Conservation (phyloP, 2,797 vertebrate genomes). For the Melopsittacus undulatus region DNA sequence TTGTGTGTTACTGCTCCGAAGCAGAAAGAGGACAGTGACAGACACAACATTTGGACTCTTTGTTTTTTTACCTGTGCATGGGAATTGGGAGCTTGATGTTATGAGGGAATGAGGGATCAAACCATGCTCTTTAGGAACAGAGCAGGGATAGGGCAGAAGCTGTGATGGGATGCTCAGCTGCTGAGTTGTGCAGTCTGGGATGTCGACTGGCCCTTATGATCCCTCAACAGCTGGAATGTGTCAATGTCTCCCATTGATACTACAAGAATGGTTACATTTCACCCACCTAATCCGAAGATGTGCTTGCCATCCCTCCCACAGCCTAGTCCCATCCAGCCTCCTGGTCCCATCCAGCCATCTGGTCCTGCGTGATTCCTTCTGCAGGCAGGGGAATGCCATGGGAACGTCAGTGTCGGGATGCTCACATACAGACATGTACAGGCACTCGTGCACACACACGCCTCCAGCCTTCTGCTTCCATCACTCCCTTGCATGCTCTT, state of each 20-base stretch:
- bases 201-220: background rate
- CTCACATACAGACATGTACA: background rate
- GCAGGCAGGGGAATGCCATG: slow-evolving; percentile 51
- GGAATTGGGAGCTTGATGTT: background rate
- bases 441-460: background rate
- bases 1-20: background rate
- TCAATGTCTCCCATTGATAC: background rate
- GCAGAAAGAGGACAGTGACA: background rate
- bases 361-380: slow-evolving; percentile 19
- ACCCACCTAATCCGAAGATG: background rate
- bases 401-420: background rate
- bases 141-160: background rate
- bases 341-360: slow-evolving; percentile 36
- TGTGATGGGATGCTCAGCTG: background rate
- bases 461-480: slow-evolving; percentile 59
- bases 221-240: background rate
- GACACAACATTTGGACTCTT: background rate
- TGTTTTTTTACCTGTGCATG: background rate
- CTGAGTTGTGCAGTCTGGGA: background rate
- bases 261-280: background rate
- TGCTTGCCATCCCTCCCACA: slow-evolving; percentile 1
- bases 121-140: background rate
- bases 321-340: background rate
- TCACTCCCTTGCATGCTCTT: slow-evolving; percentile 30
- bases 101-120: background rate